A percentile compares a stretch with the other conserved stretches of the same genome.
Conservation (phyloP, 1,140 invertebrate genomes). For the Gryllus bimaculatus region DNA sequence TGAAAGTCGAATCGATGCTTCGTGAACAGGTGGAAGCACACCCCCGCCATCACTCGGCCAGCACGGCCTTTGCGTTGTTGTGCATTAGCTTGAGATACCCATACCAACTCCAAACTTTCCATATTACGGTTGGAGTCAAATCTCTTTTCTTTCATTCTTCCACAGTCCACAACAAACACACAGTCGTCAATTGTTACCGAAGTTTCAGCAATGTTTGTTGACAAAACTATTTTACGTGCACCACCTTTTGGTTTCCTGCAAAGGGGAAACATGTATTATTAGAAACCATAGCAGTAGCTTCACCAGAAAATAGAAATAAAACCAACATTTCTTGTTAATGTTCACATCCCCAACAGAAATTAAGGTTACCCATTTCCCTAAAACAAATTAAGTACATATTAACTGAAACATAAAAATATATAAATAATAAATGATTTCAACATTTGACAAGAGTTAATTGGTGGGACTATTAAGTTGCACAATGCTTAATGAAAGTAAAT, state of each 20-base stretch:
- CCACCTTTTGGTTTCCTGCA: constrained; percentile 56
- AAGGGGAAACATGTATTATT: constrained; percentile 21
- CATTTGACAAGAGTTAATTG: no score
- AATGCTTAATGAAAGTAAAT: no score
- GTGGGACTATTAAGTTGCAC: no score
- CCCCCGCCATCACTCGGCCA: constrained; percentile 78
- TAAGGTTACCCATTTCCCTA: no score
- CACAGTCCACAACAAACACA: constrained; percentile 82
- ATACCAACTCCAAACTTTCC: constrained; percentile 69
- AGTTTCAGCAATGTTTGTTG: constrained; percentile 92
- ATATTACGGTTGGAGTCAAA: constrained; percentile 77
- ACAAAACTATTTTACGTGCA: constrained; percentile 76
- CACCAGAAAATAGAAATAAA: constrained; percentile 9
- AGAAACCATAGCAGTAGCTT: neutral
- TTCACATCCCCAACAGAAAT: no score
- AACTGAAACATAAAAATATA: no score
- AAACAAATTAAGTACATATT: no score
- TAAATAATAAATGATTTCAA: no score
- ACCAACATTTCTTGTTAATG: no score
- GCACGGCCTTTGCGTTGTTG: constrained; percentile 75
- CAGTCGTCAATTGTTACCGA: constrained; percentile 90
- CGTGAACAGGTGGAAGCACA: constrained; percentile 73
- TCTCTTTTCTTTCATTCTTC: constrained; percentile 82
- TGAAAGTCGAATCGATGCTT: constrained; percentile 51
- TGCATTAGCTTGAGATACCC: constrained; percentile 73